Conservation (phyloP, 2,113 vertebrate genomes). For the Cephalopterus ornatus region DNA sequence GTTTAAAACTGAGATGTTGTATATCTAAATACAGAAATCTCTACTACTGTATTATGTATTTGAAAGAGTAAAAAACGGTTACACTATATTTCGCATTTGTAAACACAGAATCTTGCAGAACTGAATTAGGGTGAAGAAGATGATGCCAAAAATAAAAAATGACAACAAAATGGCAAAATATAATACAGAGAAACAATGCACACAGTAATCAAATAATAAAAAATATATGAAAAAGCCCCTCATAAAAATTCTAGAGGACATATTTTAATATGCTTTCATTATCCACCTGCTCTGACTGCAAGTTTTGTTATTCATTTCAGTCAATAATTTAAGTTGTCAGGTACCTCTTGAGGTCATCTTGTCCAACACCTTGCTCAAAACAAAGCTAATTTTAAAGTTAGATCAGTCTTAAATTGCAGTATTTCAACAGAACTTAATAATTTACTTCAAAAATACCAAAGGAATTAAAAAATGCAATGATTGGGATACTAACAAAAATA, state of each 20-base stretch:
- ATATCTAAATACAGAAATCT: neutral
- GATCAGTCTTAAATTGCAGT: neutral
- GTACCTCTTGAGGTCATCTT: neutral
- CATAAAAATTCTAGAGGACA: neutral
- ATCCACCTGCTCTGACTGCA: neutral
- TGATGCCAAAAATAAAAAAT: neutral
- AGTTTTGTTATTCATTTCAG: neutral
- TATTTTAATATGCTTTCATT: neutral
- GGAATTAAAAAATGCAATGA: neutral
- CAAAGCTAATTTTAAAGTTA: neutral
- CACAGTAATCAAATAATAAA: neutral
- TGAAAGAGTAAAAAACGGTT: neutral
- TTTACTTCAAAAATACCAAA: neutral
- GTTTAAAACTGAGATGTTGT: neutral
- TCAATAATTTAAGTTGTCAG: neutral
- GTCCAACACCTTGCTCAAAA: neutral
- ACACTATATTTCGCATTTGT: neutral
- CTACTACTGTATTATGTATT: neutral
- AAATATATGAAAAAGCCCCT: neutral
- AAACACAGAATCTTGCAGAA: neutral
- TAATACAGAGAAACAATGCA: neutral
- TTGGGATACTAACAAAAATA: neutral
- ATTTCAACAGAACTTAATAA: neutral
- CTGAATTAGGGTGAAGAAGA: neutral
- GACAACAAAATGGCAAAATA: neutral